These are phyloP conservation scores for Hemicordylus capensis DNA, from an alignment of 2,113 vertebrate genomes.

Conservation along the genomic window DNA sequence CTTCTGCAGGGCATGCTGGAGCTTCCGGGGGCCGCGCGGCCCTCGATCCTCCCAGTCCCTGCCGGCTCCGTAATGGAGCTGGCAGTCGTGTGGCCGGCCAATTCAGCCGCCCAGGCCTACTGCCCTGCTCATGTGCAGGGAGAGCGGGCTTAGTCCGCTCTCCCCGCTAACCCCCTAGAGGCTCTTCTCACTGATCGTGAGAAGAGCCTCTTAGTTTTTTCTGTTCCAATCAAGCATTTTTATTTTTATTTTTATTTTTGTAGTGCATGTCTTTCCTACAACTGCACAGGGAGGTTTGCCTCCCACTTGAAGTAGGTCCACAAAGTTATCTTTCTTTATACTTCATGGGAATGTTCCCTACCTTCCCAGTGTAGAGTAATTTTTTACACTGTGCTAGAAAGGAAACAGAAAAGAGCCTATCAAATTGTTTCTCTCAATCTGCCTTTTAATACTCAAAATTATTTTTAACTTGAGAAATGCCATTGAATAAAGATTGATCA, in stretches of 20 bases:
- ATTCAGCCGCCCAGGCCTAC: too few species aligned
- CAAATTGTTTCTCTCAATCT: neutral
- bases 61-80: too few species aligned
- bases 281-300: neutral
- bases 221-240: neutral
- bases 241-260: too few species aligned
- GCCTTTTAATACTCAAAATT: neutral
- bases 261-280: neutral
- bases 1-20: too few species aligned
- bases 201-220: too few species aligned
- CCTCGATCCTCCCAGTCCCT: too few species aligned
- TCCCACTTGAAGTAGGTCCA: neutral
- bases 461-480: neutral
- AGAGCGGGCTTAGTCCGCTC: too few species aligned
- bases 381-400: neutral
- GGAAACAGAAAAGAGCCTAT: neutral
- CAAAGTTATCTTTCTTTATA: neutral
- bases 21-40: too few species aligned
- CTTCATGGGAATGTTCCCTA: neutral
- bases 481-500: neutral
- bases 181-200: too few species aligned
- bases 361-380: neutral
- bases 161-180: too few species aligned
- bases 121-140: too few species aligned
- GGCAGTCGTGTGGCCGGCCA: too few species aligned